Evolutionary conservation across 2,113 vertebrate species (phyloP), one percentile per base, ranked within the genome.

Genomic region (Arizona elegans): DNA sequence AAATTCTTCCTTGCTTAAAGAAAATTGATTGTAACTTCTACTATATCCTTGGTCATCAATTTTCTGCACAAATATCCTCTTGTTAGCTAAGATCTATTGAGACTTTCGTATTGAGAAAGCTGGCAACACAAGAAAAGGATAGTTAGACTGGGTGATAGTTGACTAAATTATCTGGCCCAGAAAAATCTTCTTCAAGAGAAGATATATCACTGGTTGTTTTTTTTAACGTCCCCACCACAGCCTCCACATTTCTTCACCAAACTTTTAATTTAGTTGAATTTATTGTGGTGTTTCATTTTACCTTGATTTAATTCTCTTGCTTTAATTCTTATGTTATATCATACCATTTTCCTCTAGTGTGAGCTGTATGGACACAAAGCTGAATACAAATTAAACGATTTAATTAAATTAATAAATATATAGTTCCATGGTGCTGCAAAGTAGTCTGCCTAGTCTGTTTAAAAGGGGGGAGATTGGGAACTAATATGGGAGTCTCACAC

Each of bases 1-100:
- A 93, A 92, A 1, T 75, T 50, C 52, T 95, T 10, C 86, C 52
- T 56, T 91, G 91, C 70, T 94, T 88, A 52, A n/a, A 87, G 75
- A 59, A 15, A 90, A 90, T 23, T 53, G 88, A 10, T 38, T 43
- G 38, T 53, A 47, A 47, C 10, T 90, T 87, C n/a, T 56, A 90
- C 43, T 38, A 86, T 87, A 93, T 23, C 56, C 29, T 38, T 38
- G 33, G 33, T 21, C 33, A 43, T 81, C 33, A 81, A 38, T 81
- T 70, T 70, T 81, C 75, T 21, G 33, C 33, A 21, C 70, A 81
- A 81, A 15, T 65, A 13, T 52, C 21, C 43, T 8, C 62, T 21
- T 90, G 75, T 52, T 54, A 56, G 47, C 24, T 54, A n/a, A 86
- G 12, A 24, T 90, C 75, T 75, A 12, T 75, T 55, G 12, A 55